Conservation (phyloP, 2,797 vertebrate genomes). For the Bufotes viridis region DNA sequence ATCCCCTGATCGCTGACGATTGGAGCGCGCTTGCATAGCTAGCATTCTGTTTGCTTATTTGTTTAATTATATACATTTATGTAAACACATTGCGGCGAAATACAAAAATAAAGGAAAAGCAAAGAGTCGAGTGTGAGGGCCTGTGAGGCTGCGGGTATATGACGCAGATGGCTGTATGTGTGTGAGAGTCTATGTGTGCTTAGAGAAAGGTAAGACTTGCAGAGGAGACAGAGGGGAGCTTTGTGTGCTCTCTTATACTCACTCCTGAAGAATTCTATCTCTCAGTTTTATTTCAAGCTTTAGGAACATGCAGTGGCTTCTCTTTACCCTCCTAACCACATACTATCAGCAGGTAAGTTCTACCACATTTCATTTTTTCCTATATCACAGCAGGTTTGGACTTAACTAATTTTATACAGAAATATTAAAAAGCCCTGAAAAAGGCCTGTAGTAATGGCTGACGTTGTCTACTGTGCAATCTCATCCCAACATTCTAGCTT, state of each 20-base stretch:
- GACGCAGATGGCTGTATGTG: constrained; percentile 81
- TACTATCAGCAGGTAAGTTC: constrained; percentile 84
- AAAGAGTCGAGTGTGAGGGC: constrained; percentile 63
- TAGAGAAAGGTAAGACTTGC: constrained; percentile 79
- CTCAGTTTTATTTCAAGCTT: constrained; percentile 65
- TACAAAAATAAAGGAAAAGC: constrained; percentile 55
- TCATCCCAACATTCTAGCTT: not conserved
- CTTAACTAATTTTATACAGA: constrained; percentile 56
- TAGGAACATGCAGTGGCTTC: constrained; percentile 72
- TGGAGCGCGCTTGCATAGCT: not conserved
- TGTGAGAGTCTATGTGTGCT: constrained; percentile 75
- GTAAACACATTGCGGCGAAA: constrained; percentile 11
- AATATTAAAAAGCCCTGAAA: constrained; percentile 19
- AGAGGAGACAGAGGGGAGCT: constrained; percentile 87
- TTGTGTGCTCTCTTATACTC: constrained; percentile 79
- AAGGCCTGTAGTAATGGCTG: not conserved
- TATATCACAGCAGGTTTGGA: constrained; percentile 12
- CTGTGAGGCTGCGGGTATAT: constrained; percentile 68
- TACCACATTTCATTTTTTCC: not conserved
- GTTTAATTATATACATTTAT: not conserved
- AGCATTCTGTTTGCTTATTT: constrained; percentile 10
- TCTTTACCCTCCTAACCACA: constrained; percentile 77
- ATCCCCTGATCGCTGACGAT: not conserved
- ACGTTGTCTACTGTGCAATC: not conserved
- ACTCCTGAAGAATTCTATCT: constrained; percentile 73